A percentile compares a stretch with the other conserved stretches of the same genome.
Conservation (phyloP, 2,797 vertebrate genomes). For the Spea hammondii region DNA sequence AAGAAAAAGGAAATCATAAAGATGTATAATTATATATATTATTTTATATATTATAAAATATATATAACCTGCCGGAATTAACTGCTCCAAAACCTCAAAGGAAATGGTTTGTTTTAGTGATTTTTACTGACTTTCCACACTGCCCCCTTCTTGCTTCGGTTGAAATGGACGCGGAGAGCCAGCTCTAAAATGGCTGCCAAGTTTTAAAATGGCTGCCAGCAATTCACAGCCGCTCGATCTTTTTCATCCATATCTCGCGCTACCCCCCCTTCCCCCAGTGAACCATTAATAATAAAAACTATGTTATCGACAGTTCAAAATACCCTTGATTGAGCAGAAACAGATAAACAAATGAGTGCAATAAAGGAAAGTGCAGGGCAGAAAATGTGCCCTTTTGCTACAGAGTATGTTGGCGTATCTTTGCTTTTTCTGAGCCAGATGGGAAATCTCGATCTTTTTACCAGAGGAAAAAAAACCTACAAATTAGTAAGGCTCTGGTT, state of each 20-base stretch:
- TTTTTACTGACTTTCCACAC: slow-evolving; percentile 50
- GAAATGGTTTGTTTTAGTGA: not conserved
- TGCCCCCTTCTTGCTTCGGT: slow-evolving; percentile 18
- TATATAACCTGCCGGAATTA: no score
- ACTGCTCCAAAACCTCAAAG: no score
- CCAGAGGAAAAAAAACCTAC: slow-evolving; percentile 27
- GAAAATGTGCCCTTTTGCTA: slow-evolving; percentile 20
- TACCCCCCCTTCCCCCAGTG: slow-evolving; percentile 5
- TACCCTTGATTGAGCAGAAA: slow-evolving; percentile 13
- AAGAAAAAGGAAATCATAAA: no score
- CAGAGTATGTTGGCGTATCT: slow-evolving; percentile 19
- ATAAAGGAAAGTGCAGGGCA: slow-evolving; percentile 18
- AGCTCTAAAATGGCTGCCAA: slow-evolving; percentile 96
- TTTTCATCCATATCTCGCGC: slow-evolving; percentile 23
- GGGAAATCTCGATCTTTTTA: slow-evolving; percentile 33
- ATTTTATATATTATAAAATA: no score
- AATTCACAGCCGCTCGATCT: slow-evolving; percentile 59
- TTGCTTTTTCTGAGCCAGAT: slow-evolving; percentile 27
- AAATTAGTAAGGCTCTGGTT: not conserved
- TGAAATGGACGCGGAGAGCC: slow-evolving; percentile 68
- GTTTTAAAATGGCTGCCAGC: slow-evolving; percentile 91
- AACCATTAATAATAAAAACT: slow-evolving; percentile 34
- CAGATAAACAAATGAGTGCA: slow-evolving; percentile 34
- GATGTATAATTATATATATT: no score
- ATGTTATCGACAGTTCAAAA: slow-evolving; percentile 24